Percentiles rank a stretch among this genome's conserved stretches.
These are phyloP conservation scores for Drosophila prosaltans DNA, from an alignment of 1,140 invertebrate species.

Conservation along the genomic window DNA sequence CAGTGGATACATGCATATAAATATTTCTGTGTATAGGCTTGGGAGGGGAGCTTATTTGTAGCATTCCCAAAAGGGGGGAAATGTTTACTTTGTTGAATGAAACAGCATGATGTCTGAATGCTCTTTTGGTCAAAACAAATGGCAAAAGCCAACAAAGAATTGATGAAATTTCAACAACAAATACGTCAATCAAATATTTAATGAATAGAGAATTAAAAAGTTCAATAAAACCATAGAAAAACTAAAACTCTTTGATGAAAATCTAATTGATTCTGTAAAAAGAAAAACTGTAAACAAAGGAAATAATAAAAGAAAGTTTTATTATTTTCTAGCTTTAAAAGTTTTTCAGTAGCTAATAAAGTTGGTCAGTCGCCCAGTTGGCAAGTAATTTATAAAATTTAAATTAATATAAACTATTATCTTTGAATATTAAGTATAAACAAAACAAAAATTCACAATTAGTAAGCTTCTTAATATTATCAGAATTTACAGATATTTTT, in stretches of 20 bases:
- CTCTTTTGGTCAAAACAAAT: slow-evolving; percentile 2
- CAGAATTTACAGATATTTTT: too few relatives aligned
- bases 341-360: too few relatives aligned
- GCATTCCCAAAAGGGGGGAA: not conserved
- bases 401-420: too few relatives aligned
- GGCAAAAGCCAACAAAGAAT: not conserved
- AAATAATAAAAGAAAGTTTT: too few relatives aligned
- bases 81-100: not conserved
- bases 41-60: not conserved
- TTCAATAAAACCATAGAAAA: not conserved
- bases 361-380: too few relatives aligned
- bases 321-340: too few relatives aligned
- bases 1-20: slow-evolving; percentile 12
- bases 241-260: not conserved
- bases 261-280: not conserved
- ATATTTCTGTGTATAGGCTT: slow-evolving; percentile 3
- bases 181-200: not conserved
- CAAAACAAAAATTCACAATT: too few relatives aligned
- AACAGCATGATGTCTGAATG: slow-evolving; percentile 12
- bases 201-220: not conserved
- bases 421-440: too few relatives aligned
- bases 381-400: too few relatives aligned
- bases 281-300: not conserved
- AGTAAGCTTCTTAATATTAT: too few relatives aligned
- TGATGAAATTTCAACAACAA: not conserved